Evolutionary conservation across 1,140 invertebrate species (phyloP), one percentile per base, ranked within the genome.

Genomic region (Drosophila melanica): DNA sequence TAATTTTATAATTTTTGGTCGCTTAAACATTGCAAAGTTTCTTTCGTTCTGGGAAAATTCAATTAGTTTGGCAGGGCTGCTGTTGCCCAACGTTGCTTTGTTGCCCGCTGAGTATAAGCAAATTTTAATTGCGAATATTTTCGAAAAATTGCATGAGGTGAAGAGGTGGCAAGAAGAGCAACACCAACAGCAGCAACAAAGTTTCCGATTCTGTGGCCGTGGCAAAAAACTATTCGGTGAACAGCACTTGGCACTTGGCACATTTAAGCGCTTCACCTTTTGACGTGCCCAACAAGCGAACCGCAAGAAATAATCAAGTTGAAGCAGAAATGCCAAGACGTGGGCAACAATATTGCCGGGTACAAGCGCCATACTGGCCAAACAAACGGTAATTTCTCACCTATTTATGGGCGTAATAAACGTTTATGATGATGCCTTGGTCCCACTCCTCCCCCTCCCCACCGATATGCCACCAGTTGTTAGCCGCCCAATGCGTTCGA

Each of bases 341-440:
- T 70, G 59, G 70, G 81, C 82, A 86, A 86, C 81, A 86, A 86
- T 81, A 86, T 86, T 86, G 81, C 81, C 59, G 45, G 23, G 69
- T 35, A 10, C 66, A 55, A 50, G 58, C 69, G 57, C 51, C 51
- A 57, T 20, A 37, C 62, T 71, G 67, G 54, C 60, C 50, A 79
- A 86, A 73, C 82, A 86, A 86, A 86, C 72, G 59, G 79, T 79
- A 81, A 79, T 86, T 86, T 82, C 82, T 87, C 82, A 86, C 82
- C 82, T 87, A 86, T 87, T 86, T 86, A 86, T 86, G 75, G 82
- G 64, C 51, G 75, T 70, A 82, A 86, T 86, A 86, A 86, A 86
- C 82, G 82, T 86, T 86, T 86, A 86, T 86, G 82, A 87, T 86
- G 75, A 86, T 87, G 75, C 72, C 60, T 45, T 57, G 30, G 39